Conservation (phyloP, 2,113 vertebrate species). For the Phoenicopterus ruber region DNA sequence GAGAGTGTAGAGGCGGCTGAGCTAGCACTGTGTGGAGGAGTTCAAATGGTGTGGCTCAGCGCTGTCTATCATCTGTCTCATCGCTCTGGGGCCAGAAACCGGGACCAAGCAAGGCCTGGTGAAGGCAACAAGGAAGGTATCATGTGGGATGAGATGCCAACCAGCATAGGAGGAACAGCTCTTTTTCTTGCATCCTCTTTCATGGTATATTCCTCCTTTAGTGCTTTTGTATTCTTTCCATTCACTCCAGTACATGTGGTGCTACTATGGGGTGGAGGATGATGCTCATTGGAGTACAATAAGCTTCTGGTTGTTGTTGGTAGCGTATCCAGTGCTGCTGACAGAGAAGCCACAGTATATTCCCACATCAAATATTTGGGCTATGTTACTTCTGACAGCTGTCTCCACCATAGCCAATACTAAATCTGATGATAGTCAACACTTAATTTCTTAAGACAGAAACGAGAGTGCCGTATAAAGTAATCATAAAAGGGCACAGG, state of each 20-base stretch:
- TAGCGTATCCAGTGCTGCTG: neutral
- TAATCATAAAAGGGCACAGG: neutral
- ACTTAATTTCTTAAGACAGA: conserved; percentile 19
- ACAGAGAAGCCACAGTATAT: conserved; percentile 11
- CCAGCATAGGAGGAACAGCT: neutral
- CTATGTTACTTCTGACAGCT: conserved; percentile 12
- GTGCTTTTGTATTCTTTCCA: neutral
- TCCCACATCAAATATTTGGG: neutral
- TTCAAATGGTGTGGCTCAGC: neutral
- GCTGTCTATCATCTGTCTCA: neutral
- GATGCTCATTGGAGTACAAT: neutral
- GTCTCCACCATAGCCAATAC: neutral
- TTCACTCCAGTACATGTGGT: neutral
- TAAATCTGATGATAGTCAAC: neutral
- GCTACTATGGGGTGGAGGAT: neutral
- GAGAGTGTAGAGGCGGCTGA: neutral
- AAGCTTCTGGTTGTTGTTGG: neutral
- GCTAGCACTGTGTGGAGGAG: neutral
- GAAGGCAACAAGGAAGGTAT: neutral
- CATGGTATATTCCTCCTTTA: neutral
- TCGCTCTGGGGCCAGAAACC: neutral
- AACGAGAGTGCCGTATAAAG: neutral
- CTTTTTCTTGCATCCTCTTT: neutral
- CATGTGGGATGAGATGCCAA: neutral
- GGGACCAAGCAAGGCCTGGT: neutral